Evolutionary conservation across 1,140 invertebrate species (phyloP).

Genomic region (Eriocheir sinensis): DNA sequence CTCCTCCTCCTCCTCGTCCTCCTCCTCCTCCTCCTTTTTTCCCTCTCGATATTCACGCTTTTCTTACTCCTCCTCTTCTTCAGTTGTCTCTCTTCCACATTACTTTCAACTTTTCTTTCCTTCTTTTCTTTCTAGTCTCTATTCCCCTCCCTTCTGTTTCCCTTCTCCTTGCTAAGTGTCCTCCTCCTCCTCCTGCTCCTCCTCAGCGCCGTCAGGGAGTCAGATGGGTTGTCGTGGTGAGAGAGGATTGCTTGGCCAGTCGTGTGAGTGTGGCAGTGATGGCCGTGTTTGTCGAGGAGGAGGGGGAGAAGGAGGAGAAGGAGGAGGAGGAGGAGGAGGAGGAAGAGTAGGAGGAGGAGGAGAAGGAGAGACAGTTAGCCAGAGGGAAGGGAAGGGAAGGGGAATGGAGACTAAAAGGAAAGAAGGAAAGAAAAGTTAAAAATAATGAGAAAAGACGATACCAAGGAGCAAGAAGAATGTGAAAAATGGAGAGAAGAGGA

Average conservation of each 20-base stretch:
- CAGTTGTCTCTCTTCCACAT: too few relatives aligned
- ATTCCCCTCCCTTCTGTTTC: too few relatives aligned
- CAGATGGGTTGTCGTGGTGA: conserved; percentile 1
- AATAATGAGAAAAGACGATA: too few relatives aligned
- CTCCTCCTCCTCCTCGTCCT: not conserved
- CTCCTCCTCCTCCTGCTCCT: not conserved
- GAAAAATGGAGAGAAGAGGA: too few relatives aligned
- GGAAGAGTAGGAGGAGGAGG: not conserved
- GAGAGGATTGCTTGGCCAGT: not conserved
- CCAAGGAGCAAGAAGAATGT: too few relatives aligned
- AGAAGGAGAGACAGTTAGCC: too few relatives aligned
- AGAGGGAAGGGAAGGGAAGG: not conserved
- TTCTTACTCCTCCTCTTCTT: too few relatives aligned
- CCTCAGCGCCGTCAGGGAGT: not conserved
- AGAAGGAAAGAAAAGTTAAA: too few relatives aligned
- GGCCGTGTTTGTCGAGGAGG: not conserved
- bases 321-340: not conserved
- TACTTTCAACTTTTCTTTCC: not conserved
- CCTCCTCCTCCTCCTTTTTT: not conserved
- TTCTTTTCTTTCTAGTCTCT: not conserved
- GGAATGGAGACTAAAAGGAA: too few relatives aligned
- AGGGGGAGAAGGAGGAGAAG: conserved; percentile 17
- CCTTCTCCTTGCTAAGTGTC: too few relatives aligned
- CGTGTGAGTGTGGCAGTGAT: conserved; percentile 1
- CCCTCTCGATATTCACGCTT: not conserved